A percentile compares a stretch with the other conserved stretches of the same genome.
Evolutionary conservation across 2,888 invertebrate species (phyloP).

Genomic region (Ditula angustiorana): DNA sequence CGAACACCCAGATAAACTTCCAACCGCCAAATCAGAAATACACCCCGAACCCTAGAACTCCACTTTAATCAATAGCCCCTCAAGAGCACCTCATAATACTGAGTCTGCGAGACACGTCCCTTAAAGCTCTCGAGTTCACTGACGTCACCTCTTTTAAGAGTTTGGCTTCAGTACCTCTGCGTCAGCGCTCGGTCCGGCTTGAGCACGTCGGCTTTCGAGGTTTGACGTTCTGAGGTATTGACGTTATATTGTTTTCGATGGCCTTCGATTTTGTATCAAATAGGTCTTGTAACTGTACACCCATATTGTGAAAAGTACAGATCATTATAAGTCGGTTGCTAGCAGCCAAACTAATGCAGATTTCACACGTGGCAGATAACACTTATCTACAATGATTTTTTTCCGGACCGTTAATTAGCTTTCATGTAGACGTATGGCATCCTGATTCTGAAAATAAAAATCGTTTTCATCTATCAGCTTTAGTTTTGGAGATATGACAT

Average conservation of each 20-base stretch:
- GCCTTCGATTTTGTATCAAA: not conserved
- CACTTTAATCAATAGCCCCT: slow-evolving; percentile 69
- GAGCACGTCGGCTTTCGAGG: slow-evolving; percentile 22
- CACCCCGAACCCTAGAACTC: slow-evolving; percentile 45
- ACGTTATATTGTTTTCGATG: slow-evolving; percentile 18
- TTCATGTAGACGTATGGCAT: too few relatives aligned
- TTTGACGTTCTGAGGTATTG: slow-evolving; percentile 22
- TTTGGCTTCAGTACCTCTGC: slow-evolving; percentile 66
- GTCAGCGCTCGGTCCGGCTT: slow-evolving; percentile 60
- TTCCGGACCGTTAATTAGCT: too few relatives aligned
- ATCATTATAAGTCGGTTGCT: too few relatives aligned
- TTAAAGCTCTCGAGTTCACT: slow-evolving; percentile 55
- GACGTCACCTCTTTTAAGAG: slow-evolving; percentile 61
- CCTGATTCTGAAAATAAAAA: too few relatives aligned
- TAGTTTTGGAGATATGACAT: too few relatives aligned
- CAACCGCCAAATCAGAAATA: slow-evolving; percentile 22
- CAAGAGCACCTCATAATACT: slow-evolving; percentile 58
- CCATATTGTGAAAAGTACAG: too few relatives aligned
- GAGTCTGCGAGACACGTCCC: slow-evolving; percentile 66
- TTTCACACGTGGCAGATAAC: too few relatives aligned
- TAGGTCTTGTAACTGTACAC: too few relatives aligned
- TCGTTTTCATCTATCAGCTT: too few relatives aligned
- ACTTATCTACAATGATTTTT: too few relatives aligned
- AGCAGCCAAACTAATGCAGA: too few relatives aligned
- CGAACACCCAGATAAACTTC: not conserved